Evolutionary conservation across 2,888 invertebrate species (phyloP).

Genomic region (Chloroclystis v-ata): DNA sequence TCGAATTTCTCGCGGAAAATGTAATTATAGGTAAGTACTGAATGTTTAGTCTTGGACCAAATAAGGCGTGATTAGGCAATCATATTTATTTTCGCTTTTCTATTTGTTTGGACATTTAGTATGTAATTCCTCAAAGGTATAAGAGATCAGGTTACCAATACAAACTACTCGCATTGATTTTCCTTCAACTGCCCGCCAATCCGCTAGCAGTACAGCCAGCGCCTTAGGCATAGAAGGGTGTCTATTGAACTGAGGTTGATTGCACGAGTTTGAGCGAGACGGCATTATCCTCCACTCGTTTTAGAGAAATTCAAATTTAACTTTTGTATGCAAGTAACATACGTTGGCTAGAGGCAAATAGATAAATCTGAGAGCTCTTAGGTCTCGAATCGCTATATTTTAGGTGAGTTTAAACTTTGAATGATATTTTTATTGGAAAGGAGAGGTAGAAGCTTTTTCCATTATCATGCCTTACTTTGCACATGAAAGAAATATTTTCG

Average conservation of each 20-base stretch:
- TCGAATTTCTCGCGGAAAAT: no score
- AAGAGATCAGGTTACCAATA: no score
- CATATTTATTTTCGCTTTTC: no score
- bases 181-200: no score
- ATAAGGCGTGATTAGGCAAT: no score
- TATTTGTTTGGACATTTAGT: no score
- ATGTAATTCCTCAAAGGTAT: no score
- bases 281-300: constrained; percentile 32
- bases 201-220: no score
- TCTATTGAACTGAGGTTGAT: neutral
- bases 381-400: constrained; percentile 19
- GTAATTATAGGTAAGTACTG: no score
- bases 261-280: constrained; percentile 27
- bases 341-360: constrained; percentile 19
- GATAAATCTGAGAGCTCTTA: constrained; percentile 17
- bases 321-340: constrained; percentile 26
- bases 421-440: constrained; percentile 9
- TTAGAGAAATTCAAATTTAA: constrained; percentile 27
- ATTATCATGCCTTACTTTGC: constrained; percentile 25
- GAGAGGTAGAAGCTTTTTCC: neutral
- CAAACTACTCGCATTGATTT: neutral
- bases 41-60: no score
- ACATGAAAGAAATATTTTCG: constrained; percentile 42
- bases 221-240: no score
- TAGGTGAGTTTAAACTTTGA: constrained; percentile 15